Conservation (phyloP, 2,113 vertebrate genomes). For the Saguinus imperator region DNA sequence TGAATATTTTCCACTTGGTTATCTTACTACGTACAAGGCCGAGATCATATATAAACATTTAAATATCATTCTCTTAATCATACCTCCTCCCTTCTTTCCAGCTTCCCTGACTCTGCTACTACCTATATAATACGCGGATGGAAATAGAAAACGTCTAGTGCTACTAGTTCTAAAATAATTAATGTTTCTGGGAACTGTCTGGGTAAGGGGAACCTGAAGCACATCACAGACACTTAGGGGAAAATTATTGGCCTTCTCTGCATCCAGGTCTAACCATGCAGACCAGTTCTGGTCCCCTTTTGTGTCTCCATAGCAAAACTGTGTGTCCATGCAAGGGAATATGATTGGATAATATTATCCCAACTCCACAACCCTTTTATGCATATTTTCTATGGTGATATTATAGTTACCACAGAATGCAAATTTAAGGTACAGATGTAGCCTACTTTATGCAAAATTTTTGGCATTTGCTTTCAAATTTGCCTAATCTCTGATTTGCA, state of each 20-base stretch:
- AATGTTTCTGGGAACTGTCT: neutral
- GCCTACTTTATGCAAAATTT: neutral
- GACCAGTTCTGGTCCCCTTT: neutral
- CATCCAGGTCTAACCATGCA: neutral
- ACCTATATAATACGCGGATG: neutral
- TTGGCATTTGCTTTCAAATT: neutral
- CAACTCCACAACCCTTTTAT: neutral
- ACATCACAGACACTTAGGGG: neutral
- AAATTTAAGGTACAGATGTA: neutral
- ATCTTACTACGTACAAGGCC: neutral
- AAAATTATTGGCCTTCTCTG: neutral
- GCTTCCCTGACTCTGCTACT: neutral
- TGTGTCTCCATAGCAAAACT: neutral
- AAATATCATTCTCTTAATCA: neutral
- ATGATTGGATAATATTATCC: neutral
- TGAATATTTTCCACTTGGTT: neutral
- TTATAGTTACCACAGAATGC: neutral
- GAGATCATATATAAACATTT: neutral
- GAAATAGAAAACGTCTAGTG: neutral
- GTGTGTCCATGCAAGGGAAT: neutral
- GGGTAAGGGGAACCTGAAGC: neutral
- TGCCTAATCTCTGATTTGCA: neutral
- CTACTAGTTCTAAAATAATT: neutral
- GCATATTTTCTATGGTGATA: neutral
- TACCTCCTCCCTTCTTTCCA: neutral